Conservation (phyloP, 2,888 invertebrate genomes). For the Andrena flavipes region DNA sequence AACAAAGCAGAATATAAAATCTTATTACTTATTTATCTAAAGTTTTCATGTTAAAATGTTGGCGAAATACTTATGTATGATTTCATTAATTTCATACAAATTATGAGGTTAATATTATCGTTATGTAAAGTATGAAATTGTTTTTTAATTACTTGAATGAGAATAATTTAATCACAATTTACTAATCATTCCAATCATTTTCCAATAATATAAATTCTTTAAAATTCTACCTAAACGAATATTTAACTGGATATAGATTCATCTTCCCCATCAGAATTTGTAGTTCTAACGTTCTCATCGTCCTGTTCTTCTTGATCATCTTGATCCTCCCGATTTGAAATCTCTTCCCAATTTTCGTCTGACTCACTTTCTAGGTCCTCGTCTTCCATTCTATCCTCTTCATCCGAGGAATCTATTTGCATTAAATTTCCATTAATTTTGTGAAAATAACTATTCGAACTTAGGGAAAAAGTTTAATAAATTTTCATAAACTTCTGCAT, state of each 20-base stretch:
- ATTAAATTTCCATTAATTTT: constrained; percentile 4
- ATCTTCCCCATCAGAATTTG: constrained; percentile 55
- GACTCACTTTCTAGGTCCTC: constrained; percentile 80
- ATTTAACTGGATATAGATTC: constrained; percentile 66
- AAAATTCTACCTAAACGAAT: constrained; percentile 31
- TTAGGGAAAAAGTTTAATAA: background rate
- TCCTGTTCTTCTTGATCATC: constrained; percentile 68
- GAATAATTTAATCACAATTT: too few relatives aligned
- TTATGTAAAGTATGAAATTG: too few relatives aligned
- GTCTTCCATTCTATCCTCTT: constrained; percentile 79
- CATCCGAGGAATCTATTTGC: constrained; percentile 81
- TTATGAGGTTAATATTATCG: too few relatives aligned
- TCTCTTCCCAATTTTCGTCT: constrained; percentile 82
- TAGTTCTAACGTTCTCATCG: constrained; percentile 56
- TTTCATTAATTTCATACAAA: background rate
- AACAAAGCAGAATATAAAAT: constrained; percentile 27
- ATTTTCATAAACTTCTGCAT: too few relatives aligned
- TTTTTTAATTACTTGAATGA: too few relatives aligned
- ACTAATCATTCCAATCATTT: background rate
- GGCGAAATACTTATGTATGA: background rate
- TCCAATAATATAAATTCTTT: background rate
- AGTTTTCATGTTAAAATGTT: too few relatives aligned
- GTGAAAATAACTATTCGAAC: background rate
- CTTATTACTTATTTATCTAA: background rate
- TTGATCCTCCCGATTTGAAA: constrained; percentile 78